These are phyloP conservation scores for Steinernema feltiae DNA, from an alignment of 1,140 invertebrate genomes.

Conservation along the genomic window DNA sequence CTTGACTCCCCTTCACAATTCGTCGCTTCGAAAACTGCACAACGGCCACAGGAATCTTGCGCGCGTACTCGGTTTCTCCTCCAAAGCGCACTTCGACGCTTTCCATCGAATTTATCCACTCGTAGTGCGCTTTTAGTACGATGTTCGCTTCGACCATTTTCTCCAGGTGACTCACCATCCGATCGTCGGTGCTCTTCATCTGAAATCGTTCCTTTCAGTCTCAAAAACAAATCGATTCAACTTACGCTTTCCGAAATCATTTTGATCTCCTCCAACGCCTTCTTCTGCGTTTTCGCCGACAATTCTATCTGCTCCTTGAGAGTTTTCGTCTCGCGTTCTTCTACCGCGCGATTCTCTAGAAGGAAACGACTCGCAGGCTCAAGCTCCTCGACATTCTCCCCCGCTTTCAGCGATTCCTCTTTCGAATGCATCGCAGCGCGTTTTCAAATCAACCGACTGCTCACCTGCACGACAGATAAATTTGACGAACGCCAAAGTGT, in stretches of 20 bases:
- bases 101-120: background rate
- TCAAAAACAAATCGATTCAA: background rate
- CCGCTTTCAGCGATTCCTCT: background rate
- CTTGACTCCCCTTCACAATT: background rate
- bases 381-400: background rate
- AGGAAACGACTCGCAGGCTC: background rate
- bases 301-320: background rate
- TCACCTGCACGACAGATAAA: too few relatives aligned
- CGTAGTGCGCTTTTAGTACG: background rate
- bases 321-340: background rate
- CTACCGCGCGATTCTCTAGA: background rate
- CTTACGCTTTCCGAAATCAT: background rate
- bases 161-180: background rate
- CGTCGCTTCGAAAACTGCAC: background rate
- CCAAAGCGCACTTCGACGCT: background rate
- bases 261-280: background rate
- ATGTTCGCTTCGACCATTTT: background rate
- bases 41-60: conserved; percentile 1
- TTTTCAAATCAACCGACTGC: background rate
- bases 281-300: background rate
- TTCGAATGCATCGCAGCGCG: background rate
- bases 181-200: background rate
- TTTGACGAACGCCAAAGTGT: too few relatives aligned
- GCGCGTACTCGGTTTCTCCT: background rate
- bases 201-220: background rate